Evolutionary conservation across 2,797 vertebrate genomes (phyloP).

Genomic region (Rhinatrema bivittatum): DNA sequence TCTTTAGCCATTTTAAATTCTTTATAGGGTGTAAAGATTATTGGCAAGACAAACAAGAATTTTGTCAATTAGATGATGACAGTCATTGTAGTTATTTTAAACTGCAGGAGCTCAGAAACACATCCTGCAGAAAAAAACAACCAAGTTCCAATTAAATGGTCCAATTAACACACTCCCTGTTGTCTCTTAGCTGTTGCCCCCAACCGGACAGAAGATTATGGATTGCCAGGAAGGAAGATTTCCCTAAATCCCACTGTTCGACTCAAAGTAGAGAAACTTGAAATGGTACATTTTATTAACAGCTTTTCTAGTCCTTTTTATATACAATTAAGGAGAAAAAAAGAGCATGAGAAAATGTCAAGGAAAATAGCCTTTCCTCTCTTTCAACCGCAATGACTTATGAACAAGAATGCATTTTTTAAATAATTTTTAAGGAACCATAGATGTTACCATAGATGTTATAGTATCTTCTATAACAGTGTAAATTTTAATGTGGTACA

Average conservation of each 20-base stretch:
- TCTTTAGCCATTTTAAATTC: too few relatives aligned
- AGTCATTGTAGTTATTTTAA: constrained; percentile 32
- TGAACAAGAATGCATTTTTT: too few relatives aligned
- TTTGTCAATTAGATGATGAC: constrained; percentile 28
- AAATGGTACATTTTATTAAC: constrained; percentile 62
- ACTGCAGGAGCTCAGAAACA: constrained; percentile 30
- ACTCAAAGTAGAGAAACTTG: constrained; percentile 67
- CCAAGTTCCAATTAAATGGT: constrained; percentile 18
- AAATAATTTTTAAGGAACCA: too few relatives aligned
- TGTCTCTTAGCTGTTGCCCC: constrained; percentile 33
- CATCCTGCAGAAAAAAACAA: constrained; percentile 26
- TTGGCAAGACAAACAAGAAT: too few relatives aligned
- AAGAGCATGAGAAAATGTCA: neutral
- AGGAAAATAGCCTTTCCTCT: neutral
- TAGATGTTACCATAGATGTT: too few relatives aligned
- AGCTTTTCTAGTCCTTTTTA: constrained; percentile 12
- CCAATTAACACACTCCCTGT: constrained; percentile 25
- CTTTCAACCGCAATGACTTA: neutral
- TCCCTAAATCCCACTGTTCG: constrained; percentile 45
- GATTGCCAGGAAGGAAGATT: constrained; percentile 40
- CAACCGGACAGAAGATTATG: constrained; percentile 29
- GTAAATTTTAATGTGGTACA: too few relatives aligned
- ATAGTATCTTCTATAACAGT: too few relatives aligned
- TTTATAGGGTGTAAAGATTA: too few relatives aligned
- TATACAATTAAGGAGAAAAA: neutral